Percentiles rank a stretch among this genome's conserved stretches.
Conservation (phyloP, 2,888 invertebrate genomes). For the Rhynchonema sp. region DNA sequence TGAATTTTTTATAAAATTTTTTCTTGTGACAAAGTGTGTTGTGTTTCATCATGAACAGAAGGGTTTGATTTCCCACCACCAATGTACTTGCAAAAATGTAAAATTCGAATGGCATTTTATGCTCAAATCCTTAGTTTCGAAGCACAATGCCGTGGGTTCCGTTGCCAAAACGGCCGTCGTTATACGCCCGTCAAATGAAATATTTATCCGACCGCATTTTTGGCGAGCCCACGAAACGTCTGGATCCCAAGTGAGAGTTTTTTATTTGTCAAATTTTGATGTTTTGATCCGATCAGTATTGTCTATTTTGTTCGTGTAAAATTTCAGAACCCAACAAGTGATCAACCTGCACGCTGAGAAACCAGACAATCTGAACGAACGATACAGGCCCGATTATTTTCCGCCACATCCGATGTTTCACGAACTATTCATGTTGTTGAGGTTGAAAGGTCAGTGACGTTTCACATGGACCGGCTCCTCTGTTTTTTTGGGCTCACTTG, state of each 20-base stretch:
- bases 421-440: conserved; percentile 33
- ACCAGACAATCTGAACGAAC: background rate
- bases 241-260: background rate
- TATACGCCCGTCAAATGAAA: conserved; percentile 1
- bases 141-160: background rate
- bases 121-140: too few relatives aligned
- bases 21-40: too few relatives aligned
- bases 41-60: too few relatives aligned
- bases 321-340: background rate
- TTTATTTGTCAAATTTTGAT: background rate
- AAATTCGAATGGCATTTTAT: too few relatives aligned
- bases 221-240: background rate
- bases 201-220: conserved; percentile 1
- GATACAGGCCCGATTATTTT: background rate
- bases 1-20: too few relatives aligned
- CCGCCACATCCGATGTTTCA: conserved; percentile 7
- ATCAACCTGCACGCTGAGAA: background rate
- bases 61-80: too few relatives aligned
- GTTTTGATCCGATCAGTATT: too few relatives aligned
- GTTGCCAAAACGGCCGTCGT: background rate
- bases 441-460: conserved; percentile 39
- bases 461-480: too few relatives aligned
- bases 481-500: too few relatives aligned
- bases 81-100: too few relatives aligned
- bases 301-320: too few relatives aligned